phyloP scores from a whole-genome alignment of 2,797 vertebrate genomes.

The Takifugu ocellatus region DNA sequence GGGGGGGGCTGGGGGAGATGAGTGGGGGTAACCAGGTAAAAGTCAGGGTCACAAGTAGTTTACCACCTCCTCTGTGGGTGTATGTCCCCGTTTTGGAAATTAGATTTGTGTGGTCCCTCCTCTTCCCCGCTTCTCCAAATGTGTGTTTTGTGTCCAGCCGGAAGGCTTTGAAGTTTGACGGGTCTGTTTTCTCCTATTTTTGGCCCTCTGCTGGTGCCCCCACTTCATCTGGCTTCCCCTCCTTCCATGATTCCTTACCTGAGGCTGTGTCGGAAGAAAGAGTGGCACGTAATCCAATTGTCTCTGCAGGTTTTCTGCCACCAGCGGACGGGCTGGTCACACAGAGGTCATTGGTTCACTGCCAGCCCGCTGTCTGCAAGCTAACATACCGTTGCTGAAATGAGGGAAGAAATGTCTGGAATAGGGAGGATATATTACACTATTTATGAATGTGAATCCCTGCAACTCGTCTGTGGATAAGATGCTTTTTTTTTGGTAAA shows the following conservation, averaged over 20 bases:
- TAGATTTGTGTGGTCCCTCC: constrained; percentile 73
- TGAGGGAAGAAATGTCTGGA: too few species aligned
- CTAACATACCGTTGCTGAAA: too few species aligned
- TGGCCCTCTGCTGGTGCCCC: constrained; percentile 22
- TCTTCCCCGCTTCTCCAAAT: constrained; percentile 28
- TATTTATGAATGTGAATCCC: too few species aligned
- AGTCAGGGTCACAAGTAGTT: constrained; percentile 75
- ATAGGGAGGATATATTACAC: too few species aligned
- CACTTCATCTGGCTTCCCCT: constrained; percentile 50
- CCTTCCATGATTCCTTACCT: constrained; percentile 76
- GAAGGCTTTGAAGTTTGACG: constrained; percentile 74
- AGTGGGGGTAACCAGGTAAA: constrained; percentile 64
- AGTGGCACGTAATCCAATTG: constrained; percentile 75
- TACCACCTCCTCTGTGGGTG: constrained; percentile 70
- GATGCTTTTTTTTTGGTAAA: too few species aligned
- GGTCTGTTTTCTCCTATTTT: constrained; percentile 34
- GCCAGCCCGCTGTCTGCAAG: constrained; percentile 6
- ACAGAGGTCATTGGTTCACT: constrained; percentile 61
- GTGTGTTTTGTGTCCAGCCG: constrained; percentile 71
- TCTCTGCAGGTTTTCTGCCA: constrained; percentile 63
- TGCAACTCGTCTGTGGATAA: too few species aligned
- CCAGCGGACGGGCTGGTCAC: constrained; percentile 42
- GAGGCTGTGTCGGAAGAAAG: constrained; percentile 63
- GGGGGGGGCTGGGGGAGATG: constrained; percentile 32
- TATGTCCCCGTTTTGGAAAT: constrained; percentile 72